Evolutionary conservation across 1,140 invertebrate species (phyloP).

Genomic region (Drosophila ogumai): DNA sequence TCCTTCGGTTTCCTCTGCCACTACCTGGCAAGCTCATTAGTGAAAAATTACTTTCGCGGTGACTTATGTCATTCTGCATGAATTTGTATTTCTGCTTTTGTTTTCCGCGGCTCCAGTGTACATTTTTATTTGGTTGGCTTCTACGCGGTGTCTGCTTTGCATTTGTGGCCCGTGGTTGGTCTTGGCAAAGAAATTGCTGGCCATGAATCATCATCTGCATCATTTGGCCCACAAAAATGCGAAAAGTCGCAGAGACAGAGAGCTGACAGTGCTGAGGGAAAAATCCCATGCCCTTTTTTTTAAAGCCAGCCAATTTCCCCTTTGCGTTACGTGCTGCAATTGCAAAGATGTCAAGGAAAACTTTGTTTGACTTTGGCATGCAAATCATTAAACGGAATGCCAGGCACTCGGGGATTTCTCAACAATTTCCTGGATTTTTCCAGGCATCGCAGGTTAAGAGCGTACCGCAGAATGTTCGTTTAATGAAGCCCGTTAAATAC

Average conservation of each 20-base stretch:
- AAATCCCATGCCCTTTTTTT: slow-evolving; percentile 25
- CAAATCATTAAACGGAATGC: slow-evolving; percentile 64
- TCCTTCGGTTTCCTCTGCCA: slow-evolving; percentile 8
- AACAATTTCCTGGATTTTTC: slow-evolving; percentile 16
- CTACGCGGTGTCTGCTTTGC: slow-evolving; percentile 30
- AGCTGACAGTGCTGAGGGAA: slow-evolving; percentile 23
- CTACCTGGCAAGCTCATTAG: slow-evolving; percentile 75
- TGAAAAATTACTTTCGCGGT: slow-evolving; percentile 83
- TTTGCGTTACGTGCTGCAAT: slow-evolving; percentile 71
- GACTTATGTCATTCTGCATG: slow-evolving; percentile 80
- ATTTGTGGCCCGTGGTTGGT: slow-evolving; percentile 37
- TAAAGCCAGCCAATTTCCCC: slow-evolving; percentile 67
- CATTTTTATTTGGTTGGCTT: slow-evolving; percentile 14
- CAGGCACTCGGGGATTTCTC: slow-evolving; percentile 36
- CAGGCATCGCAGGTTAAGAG: slow-evolving; percentile 3
- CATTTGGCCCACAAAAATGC: slow-evolving; percentile 41
- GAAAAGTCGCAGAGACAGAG: slow-evolving; percentile 13
- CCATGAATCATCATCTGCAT: slow-evolving; percentile 72
- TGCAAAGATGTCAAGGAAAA: slow-evolving; percentile 67
- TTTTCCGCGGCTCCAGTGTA: slow-evolving; percentile 37
- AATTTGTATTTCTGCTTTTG: slow-evolving; percentile 80
- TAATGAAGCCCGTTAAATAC: slow-evolving; percentile 53
- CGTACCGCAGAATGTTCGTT: slow-evolving; percentile 40
- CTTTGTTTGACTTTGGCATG: slow-evolving; percentile 47
- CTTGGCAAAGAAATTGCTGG: slow-evolving; percentile 61